Evolutionary conservation across 2,113 vertebrate genomes (phyloP).

Genomic region (Microtus richardsoni): DNA sequence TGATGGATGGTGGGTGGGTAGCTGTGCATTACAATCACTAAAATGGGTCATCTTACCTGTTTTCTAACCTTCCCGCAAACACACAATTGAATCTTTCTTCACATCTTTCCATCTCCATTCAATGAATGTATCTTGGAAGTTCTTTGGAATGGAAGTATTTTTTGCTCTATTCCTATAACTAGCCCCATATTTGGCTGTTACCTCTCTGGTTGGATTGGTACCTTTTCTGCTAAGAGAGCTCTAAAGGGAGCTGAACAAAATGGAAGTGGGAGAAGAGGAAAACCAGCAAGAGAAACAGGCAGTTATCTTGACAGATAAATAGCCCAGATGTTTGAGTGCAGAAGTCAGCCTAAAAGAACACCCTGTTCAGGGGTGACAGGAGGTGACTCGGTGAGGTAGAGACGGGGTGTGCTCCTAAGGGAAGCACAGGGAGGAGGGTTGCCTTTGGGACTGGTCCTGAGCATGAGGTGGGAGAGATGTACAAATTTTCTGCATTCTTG

Average conservation of each 20-base stretch:
- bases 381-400: background rate
- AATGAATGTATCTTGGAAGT: background rate
- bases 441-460: background rate
- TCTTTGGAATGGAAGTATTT: background rate
- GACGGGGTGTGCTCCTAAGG: constrained; percentile 33
- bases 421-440: background rate
- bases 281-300: constrained; percentile 40
- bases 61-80: background rate
- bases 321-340: constrained; percentile 35
- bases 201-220: background rate
- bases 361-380: background rate
- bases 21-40: background rate
- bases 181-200: background rate
- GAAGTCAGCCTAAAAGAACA: constrained; percentile 55
- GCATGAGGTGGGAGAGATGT: background rate
- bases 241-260: constrained; percentile 24
- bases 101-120: background rate
- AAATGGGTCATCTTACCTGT: background rate
- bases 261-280: background rate
- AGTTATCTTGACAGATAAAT: constrained; percentile 47
- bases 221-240: background rate
- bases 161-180: background rate
- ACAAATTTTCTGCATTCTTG: background rate
- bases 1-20: background rate
- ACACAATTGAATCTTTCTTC: background rate